A percentile compares a stretch with the other conserved stretches of the same genome.
Evolutionary conservation across 2,797 vertebrate genomes (phyloP).

Genomic region (Pseudochirops cupreus): DNA sequence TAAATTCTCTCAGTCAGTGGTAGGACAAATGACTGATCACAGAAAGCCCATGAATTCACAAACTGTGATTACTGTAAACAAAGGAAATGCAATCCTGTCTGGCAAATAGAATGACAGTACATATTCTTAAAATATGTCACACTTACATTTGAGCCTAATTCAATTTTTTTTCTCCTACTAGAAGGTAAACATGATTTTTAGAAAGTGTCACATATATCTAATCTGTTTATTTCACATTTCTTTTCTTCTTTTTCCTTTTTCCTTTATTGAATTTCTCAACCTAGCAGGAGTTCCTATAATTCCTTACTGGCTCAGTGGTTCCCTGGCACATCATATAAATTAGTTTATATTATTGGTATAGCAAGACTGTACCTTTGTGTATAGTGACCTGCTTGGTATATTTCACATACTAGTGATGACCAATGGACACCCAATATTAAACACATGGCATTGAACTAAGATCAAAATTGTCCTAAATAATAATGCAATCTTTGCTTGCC

Average conservation of each 20-base stretch:
- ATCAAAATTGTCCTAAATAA: conserved; percentile 9
- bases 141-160: conserved; percentile 66
- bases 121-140: conserved; percentile 64
- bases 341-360: conserved; percentile 11
- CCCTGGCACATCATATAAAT: conserved; percentile 57
- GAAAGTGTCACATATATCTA: conserved; percentile 44
- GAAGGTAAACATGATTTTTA: conserved; percentile 60
- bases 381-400: neutral
- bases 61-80: conserved; percentile 22
- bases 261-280: conserved; percentile 51
- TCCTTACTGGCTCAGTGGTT: conserved; percentile 53
- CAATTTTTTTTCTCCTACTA: conserved; percentile 55
- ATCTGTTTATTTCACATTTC: conserved; percentile 49
- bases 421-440: conserved; percentile 33
- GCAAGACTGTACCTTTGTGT: neutral
- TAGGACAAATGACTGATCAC: neutral
- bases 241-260: conserved; percentile 9
- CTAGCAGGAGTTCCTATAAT: conserved; percentile 22
- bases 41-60: conserved; percentile 17
- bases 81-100: conserved; percentile 41
- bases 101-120: conserved; percentile 45
- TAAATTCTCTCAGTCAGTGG: neutral
- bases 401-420: conserved; percentile 23
- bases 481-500: neutral
- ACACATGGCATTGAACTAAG: neutral